Evolutionary conservation across 2,113 vertebrate genomes (phyloP).

Genomic region (Elanus axillaris): DNA sequence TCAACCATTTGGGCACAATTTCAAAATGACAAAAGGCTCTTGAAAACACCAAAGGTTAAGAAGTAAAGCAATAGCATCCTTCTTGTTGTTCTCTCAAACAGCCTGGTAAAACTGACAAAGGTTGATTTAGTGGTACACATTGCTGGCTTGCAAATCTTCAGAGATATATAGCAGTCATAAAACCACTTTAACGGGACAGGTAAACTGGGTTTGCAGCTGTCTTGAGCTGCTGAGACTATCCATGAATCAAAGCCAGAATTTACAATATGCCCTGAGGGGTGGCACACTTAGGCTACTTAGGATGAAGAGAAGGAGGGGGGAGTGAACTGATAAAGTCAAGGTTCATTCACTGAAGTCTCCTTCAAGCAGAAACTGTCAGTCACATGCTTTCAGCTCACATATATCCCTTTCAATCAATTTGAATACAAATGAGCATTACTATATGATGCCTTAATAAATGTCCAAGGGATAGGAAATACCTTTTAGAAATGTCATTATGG

Average conservation of each 20-base stretch:
- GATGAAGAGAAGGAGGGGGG: neutral
- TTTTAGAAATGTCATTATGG: neutral
- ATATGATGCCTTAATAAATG: neutral
- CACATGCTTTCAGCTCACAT: neutral
- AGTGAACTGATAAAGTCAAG: neutral
- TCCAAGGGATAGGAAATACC: neutral
- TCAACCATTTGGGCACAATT: neutral
- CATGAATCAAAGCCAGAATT: constrained; percentile 3
- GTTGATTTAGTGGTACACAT: neutral
- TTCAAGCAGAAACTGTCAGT: neutral
- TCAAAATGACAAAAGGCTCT: neutral
- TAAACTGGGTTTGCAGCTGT: neutral
- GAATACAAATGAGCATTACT: neutral
- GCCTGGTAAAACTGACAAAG: neutral
- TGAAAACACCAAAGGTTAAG: neutral
- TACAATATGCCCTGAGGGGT: neutral
- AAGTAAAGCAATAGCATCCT: neutral
- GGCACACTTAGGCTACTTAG: neutral
- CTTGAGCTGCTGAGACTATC: neutral
- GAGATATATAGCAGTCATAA: neutral
- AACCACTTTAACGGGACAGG: constrained; percentile 2
- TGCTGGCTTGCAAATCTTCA: neutral
- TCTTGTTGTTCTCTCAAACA: neutral
- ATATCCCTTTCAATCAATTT: neutral
- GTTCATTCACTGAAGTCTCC: neutral